A percentile compares a stretch with the other conserved stretches of the same genome.
Conservation (phyloP, 2,113 vertebrate species). For the Acanthochromis polyacanthus region DNA sequence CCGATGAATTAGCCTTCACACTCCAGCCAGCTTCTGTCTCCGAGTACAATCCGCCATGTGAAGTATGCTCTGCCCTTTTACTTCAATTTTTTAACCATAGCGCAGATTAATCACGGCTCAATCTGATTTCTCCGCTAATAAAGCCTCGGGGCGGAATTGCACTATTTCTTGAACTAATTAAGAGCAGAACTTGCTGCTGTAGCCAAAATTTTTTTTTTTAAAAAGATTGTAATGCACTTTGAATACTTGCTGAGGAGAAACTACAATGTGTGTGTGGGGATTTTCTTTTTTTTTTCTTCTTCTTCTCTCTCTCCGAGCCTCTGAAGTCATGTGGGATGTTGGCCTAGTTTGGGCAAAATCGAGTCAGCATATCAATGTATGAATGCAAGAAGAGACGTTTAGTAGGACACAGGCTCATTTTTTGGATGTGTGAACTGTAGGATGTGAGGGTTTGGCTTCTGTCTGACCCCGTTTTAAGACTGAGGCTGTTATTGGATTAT, state of each 20-base stretch:
- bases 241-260: constrained; percentile 47
- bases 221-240: constrained; percentile 47
- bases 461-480: neutral
- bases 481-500: neutral
- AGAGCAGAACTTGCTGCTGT: constrained; percentile 68
- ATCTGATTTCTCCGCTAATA: constrained; percentile 61
- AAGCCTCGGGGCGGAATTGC: constrained; percentile 59
- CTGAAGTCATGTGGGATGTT: constrained; percentile 59
- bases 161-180: constrained; percentile 72
- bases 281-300: neutral
- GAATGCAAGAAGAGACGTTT: constrained; percentile 28
- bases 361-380: constrained; percentile 52
- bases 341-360: constrained; percentile 65
- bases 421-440: neutral
- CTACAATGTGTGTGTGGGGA: constrained; percentile 8
- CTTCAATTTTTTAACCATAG: constrained; percentile 47
- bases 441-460: neutral
- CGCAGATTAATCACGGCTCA: constrained; percentile 64
- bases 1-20: constrained; percentile 58
- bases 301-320: constrained; percentile 22
- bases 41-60: constrained; percentile 12
- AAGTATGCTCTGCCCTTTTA: constrained; percentile 41
- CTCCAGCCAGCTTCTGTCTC: constrained; percentile 35
- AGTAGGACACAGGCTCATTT: constrained; percentile 26
- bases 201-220: constrained; percentile 53